Percentiles rank a stretch among this genome's conserved stretches.
Evolutionary conservation across 37 sponge, comb jelly and placozoan genomes (phyloP).

Genomic region (Theonella swinhoei): DNA sequence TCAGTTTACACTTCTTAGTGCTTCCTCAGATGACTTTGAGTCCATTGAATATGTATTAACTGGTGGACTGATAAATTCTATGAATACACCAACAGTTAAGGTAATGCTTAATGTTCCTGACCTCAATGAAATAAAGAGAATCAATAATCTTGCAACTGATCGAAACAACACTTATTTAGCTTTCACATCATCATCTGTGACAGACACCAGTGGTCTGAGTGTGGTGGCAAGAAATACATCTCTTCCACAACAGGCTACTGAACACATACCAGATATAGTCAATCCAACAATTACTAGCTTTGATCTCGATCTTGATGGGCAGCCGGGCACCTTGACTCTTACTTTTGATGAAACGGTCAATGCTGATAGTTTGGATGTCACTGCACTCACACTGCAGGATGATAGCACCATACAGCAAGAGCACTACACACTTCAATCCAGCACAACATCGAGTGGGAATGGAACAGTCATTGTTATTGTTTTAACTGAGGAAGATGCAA

Average conservation of each 20-base stretch:
- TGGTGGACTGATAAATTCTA: constrained; percentile 54
- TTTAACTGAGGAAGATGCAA: constrained; percentile 68
- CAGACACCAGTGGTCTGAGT: constrained; percentile 64
- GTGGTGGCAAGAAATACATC: constrained; percentile 46
- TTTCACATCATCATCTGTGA: constrained; percentile 52
- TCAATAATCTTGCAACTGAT: constrained; percentile 50
- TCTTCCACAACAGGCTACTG: constrained; percentile 29
- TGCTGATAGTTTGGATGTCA: constrained; percentile 46
- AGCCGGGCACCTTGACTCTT: constrained; percentile 49
- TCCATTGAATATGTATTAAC: constrained; percentile 55
- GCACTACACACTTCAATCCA: constrained; percentile 36
- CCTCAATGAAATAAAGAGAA: constrained; percentile 75
- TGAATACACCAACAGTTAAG: constrained; percentile 18
- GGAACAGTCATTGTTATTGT: constrained; percentile 56
- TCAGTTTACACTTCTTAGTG: constrained; percentile 44
- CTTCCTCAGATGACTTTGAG: neutral
- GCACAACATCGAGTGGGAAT: constrained; percentile 52
- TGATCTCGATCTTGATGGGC: constrained; percentile 75
- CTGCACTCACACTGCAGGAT: constrained; percentile 69
- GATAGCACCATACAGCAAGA: constrained; percentile 13
- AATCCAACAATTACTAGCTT: constrained; percentile 56
- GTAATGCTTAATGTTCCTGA: constrained; percentile 60
- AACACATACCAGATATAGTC: constrained; percentile 43
- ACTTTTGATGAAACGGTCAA: constrained; percentile 89
- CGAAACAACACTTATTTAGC: constrained; percentile 70